These are phyloP conservation scores for Noctuana brunneofusca DNA, from an alignment of 2,888 invertebrate genomes.

Conservation along the genomic window DNA sequence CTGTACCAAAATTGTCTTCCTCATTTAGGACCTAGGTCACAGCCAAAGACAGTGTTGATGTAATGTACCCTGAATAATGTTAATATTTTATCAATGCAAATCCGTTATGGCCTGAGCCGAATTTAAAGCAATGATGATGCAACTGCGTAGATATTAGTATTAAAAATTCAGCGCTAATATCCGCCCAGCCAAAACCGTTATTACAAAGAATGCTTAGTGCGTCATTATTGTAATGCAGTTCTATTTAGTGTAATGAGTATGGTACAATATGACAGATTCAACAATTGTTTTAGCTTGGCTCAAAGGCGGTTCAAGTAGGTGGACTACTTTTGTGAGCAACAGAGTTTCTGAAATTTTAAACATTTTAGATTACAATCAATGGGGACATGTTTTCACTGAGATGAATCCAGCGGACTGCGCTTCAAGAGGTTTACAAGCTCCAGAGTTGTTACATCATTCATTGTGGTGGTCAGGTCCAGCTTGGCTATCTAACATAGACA, in stretches of 20 bases:
- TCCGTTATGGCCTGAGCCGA: slow-evolving; percentile 30
- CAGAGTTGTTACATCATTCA: not conserved
- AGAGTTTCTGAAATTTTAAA: slow-evolving; percentile 17
- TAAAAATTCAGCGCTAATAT: slow-evolving; percentile 27
- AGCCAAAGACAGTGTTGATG: slow-evolving; percentile 23
- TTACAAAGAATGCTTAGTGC: slow-evolving; percentile 21
- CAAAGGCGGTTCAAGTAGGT: slow-evolving; percentile 2
- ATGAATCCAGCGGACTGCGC: slow-evolving; percentile 47
- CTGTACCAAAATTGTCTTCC: slow-evolving; percentile 13
- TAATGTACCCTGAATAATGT: slow-evolving; percentile 39
- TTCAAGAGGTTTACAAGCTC: slow-evolving; percentile 27
- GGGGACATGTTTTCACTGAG: slow-evolving; percentile 36
- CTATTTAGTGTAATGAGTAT: not conserved
- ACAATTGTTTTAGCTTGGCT: slow-evolving; percentile 22
- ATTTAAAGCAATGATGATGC: slow-evolving; percentile 37
- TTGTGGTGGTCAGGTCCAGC: not conserved
- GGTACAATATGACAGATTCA: too few relatives aligned
- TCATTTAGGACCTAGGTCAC: slow-evolving; percentile 36
- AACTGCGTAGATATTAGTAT: slow-evolving; percentile 24
- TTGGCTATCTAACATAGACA: not conserved
- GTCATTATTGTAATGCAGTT: slow-evolving; percentile 14
- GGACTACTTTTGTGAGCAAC: slow-evolving; percentile 22
- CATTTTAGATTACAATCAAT: slow-evolving; percentile 30
- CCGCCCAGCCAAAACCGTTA: slow-evolving; percentile 26
- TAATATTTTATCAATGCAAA: slow-evolving; percentile 37